Evolutionary conservation across 2,797 vertebrate species (phyloP).

Genomic region (Lithobates pipiens): DNA sequence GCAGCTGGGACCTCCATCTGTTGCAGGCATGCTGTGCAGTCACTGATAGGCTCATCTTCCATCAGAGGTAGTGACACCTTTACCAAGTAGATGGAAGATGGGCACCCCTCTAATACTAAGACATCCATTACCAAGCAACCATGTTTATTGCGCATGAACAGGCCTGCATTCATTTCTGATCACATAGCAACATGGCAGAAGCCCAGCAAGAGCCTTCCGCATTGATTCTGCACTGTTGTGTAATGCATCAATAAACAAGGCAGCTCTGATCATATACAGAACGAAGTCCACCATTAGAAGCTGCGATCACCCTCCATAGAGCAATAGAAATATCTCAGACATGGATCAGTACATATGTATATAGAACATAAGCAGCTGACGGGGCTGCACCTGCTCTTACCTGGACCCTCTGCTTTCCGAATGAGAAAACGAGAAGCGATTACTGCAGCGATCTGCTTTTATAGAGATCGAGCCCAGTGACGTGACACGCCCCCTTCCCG

Average conservation of each 20-base stretch:
- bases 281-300: no score
- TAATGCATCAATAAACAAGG: not conserved
- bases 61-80: not conserved
- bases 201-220: not conserved
- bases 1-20: constrained; percentile 55
- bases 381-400: constrained; percentile 36
- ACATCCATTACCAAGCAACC: not conserved
- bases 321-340: not conserved
- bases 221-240: not conserved
- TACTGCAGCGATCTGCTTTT: not conserved
- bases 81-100: not conserved
- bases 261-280: no score
- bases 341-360: not conserved
- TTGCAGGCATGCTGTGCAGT: constrained; percentile 6
- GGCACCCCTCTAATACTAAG: not conserved
- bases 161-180: not conserved
- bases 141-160: not conserved
- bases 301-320: not conserved
- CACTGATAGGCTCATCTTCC: constrained; percentile 14
- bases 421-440: not conserved
- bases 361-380: no score
- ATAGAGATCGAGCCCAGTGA: not conserved
- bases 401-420: constrained; percentile 3
- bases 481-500: not conserved
- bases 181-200: not conserved